Evolutionary conservation across 2,797 vertebrate genomes (phyloP).

Genomic region (Emys orbicularis): DNA sequence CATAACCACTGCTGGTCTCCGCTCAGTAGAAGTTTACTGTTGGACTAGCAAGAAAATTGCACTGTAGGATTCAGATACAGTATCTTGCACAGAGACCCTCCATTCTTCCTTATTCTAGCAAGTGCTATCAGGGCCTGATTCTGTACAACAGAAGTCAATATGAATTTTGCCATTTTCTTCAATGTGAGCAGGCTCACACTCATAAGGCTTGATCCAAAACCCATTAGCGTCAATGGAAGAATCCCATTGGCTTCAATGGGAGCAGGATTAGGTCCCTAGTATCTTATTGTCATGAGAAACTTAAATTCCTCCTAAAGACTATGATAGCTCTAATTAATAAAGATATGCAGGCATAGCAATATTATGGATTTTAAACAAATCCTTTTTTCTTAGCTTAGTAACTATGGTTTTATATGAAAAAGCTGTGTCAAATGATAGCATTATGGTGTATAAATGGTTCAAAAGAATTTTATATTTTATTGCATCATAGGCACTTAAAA

Average conservation of each 20-base stretch:
- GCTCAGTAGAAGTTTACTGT: neutral
- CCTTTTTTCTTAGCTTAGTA: neutral
- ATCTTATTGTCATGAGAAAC: neutral
- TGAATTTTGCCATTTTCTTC: neutral
- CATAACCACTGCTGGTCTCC: neutral
- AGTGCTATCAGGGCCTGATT: neutral
- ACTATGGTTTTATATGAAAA: neutral
- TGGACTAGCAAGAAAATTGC: neutral
- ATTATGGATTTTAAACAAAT: rapidly evolving
- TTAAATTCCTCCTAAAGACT: neutral
- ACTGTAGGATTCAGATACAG: neutral
- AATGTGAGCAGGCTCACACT: neutral
- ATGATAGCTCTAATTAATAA: neutral
- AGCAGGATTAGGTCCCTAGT: neutral
- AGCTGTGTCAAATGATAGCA: neutral
- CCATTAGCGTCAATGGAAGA: rapidly evolving
- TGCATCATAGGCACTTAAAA: neutral
- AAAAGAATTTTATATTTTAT: neutral
- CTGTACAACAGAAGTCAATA: neutral
- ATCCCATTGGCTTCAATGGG: neutral
- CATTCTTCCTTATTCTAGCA: neutral
- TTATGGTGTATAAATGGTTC: neutral
- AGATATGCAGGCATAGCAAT: rapidly evolving
- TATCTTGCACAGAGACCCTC: neutral
- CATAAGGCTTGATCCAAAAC: rapidly evolving